Evolutionary conservation across 2,113 vertebrate species (phyloP), one percentile per base, ranked within the genome.

Genomic region (Collichthys lucidus): DNA sequence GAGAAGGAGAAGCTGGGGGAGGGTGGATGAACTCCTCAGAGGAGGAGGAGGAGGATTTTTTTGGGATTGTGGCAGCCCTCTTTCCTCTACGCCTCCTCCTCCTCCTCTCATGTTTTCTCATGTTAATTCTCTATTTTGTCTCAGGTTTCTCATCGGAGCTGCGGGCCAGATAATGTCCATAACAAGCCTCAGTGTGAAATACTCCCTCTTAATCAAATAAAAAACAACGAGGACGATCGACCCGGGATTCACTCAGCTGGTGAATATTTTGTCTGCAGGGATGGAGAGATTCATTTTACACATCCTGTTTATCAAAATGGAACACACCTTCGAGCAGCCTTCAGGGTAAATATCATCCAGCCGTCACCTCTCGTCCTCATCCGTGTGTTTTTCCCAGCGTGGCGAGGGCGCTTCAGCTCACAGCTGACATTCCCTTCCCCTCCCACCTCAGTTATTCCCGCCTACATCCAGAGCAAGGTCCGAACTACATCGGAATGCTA

Each of bases 41-140:
- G 35, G 35, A 69, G 73, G 19, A 64, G 74, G 31, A 74, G 71
- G 81, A 67, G 79, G 83, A 68, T 79, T 79, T 66, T 66, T 73
- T 59, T 77, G 68, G 74, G 69, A 84, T 47, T 24, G 75, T 68
- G 59, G 62, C 59, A 50, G 64, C 61, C 55, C 56, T 53, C 35
- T 66, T 46, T 67, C 60, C 65, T 22, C 22, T 2, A 12, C 31
- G 7, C 80, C 74, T 56, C 59, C 78, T 19, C 65, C 78, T 19
- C 65, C 56, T 16, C 64, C 35, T 40, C 9, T n/a, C n/a, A n/a
- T n/a, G n/a, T n/a, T 70, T 84, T 81, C 80, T 72, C 76, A 75
- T 79, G 52, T 79, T 86, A 77, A 86, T 69, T 47, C 86, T 64
- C n/a, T 89, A 77, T 88, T 89, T 84, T 26, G 62, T 89, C 89